Evolutionary conservation across 2,888 invertebrate species (phyloP), one percentile per base, ranked within the genome.

Genomic region (Steinernema carpocapsae): DNA sequence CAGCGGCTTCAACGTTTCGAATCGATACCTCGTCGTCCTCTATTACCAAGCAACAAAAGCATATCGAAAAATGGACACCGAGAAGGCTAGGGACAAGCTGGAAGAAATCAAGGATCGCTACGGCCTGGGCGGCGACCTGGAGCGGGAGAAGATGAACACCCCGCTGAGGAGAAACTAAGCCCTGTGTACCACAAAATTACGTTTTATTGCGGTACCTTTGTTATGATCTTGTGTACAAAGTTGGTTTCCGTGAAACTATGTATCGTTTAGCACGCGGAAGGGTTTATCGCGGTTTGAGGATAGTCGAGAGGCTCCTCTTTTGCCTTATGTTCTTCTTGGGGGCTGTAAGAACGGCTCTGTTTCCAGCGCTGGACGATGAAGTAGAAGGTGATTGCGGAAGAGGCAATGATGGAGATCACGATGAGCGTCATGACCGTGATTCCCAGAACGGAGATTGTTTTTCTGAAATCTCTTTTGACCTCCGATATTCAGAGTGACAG

Each of bases 11-110:
- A 99, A 99, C 88, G 97, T 99, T 45, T 97, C 97, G 88, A 97
- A 97, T 89, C 91, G 99, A 85, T 99, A 99, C 88, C 91, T 99
- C 45, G 97, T 99, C n/a, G 97, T 99, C 0, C 90, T 99, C 7
- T 99, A 99, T 89, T 99, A 97, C 88, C 96, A 99, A 80, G 88
- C 90, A 3, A 90, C 89, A 73, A 90, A 90, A 90, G 82, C 81
- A 1, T 82, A 79, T 77, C 80, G 89, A 83, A 88, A 90, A 75
- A 87, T 89, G 81, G 90, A 90, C 82, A 87, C 88, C 17, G 89
- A 89, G n/a, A 89, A 89, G 80, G 89, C 89, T 80, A 87, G 88
- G 75, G 88, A 89, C 56, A 89, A 90, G 73, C 82, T 90, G 24
- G 89, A 90, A 76, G 87, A 88, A 78, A 88, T 90, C 86, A 90